A percentile compares a stretch with the other conserved stretches of the same genome.
These are phyloP conservation scores for Rhopalosiphum nymphaeae DNA, from an alignment of 2,888 invertebrate genomes.

Conservation along the genomic window DNA sequence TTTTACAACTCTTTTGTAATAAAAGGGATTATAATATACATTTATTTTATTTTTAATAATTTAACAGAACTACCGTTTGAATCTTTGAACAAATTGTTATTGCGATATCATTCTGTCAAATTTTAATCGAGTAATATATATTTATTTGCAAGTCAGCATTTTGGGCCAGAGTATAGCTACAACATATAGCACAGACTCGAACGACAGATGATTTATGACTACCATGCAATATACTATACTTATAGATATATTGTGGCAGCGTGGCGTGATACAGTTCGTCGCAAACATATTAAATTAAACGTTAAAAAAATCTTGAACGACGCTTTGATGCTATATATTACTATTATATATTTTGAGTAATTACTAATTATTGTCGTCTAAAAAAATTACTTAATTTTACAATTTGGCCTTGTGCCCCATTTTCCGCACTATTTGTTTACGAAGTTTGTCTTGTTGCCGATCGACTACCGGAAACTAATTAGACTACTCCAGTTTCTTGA, in stretches of 20 bases:
- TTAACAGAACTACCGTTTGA: background rate
- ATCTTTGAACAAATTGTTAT: constrained; percentile 22
- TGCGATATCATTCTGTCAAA: constrained; percentile 8
- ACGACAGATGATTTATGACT: constrained; percentile 23
- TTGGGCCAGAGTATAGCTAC: background rate
- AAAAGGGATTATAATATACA: background rate
- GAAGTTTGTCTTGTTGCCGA: background rate
- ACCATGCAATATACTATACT: background rate
- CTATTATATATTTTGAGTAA: background rate
- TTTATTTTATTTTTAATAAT: background rate
- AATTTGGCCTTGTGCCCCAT: background rate
- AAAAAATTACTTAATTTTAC: background rate
- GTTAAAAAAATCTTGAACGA: background rate
- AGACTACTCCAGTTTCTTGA: background rate
- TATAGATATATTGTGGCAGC: background rate
- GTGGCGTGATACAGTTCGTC: background rate
- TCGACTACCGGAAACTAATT: background rate
- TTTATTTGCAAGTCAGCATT: constrained; percentile 39
- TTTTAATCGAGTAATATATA: constrained; percentile 48
- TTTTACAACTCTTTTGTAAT: background rate
- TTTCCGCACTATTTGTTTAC: background rate
- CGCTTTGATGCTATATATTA: background rate
- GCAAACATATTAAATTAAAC: background rate
- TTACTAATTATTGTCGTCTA: background rate
- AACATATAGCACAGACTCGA: background rate